Conservation (phyloP, 2,797 vertebrate species). For the Ctenosaura bakeri region DNA sequence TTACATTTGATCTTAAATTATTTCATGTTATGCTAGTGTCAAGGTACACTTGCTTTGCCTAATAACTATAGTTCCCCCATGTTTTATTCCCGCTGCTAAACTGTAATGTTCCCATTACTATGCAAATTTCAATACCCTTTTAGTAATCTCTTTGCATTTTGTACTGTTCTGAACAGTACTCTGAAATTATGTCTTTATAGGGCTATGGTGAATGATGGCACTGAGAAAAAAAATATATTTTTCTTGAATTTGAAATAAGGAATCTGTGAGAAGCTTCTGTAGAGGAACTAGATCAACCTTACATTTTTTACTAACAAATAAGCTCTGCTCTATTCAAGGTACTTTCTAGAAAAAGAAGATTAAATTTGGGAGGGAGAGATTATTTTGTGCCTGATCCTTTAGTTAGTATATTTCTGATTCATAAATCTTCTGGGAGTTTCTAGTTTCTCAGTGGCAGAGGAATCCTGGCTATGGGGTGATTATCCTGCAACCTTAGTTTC, state of each 20-base stretch:
- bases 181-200: slow-evolving; percentile 62
- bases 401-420: too few species aligned
- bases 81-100: slow-evolving; percentile 50
- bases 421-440: too few species aligned
- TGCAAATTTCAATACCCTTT: slow-evolving; percentile 74
- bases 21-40: slow-evolving; percentile 21
- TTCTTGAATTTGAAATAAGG: slow-evolving; percentile 51
- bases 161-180: slow-evolving; percentile 48
- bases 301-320: background rate
- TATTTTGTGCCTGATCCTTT: too few species aligned
- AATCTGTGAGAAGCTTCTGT: background rate
- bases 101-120: slow-evolving; percentile 69
- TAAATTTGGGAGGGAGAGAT: background rate
- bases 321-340: background rate
- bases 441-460: too few species aligned
- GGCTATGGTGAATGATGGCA: slow-evolving; percentile 51
- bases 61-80: background rate
- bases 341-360: background rate
- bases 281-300: background rate
- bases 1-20: slow-evolving; percentile 62
- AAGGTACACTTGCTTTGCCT: slow-evolving; percentile 46
- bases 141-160: slow-evolving; percentile 71
- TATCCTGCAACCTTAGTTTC: background rate
- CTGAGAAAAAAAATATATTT: slow-evolving; percentile 43
- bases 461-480: background rate